Conservation (phyloP, 2,113 vertebrate species). For the Paracanthobrama guichenoti region DNA sequence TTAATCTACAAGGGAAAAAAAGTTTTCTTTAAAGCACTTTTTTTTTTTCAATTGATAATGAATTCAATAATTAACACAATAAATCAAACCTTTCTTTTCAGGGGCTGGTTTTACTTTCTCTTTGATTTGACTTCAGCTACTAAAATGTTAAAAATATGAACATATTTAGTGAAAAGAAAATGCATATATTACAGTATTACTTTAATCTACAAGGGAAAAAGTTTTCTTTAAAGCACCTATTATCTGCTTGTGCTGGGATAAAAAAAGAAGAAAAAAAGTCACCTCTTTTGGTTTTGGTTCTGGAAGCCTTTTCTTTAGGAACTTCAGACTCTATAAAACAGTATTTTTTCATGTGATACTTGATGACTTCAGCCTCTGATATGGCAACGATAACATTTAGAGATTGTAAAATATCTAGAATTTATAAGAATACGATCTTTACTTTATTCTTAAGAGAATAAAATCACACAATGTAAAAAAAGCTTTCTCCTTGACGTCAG, state of each 20-base stretch:
- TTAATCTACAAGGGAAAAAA: no score
- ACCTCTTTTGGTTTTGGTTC: slow-evolving; percentile 3
- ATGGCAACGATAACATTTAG: not conserved
- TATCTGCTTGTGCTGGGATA: not conserved
- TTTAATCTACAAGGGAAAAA: not conserved
- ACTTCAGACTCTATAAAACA: not conserved
- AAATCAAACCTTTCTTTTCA: slow-evolving; percentile 32
- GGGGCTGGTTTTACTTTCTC: slow-evolving; percentile 24
- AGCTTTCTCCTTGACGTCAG: not conserved
- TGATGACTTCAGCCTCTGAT: not conserved
- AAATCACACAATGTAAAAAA: not conserved
- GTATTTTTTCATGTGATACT: not conserved
- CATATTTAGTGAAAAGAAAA: no score
- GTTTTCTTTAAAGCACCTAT: not conserved
- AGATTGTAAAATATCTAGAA: not conserved
- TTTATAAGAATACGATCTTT: no score
- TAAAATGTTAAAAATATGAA: not conserved
- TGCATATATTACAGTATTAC: no score
- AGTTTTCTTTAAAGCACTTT: no score
- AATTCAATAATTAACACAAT: not conserved
- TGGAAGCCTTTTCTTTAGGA: slow-evolving; percentile 8
- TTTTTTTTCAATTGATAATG: not conserved
- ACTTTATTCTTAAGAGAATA: not conserved
- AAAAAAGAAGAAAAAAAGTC: not conserved
- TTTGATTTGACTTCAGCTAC: slow-evolving; percentile 8